A percentile compares a stretch with the other conserved stretches of the same genome.
phyloP scores from a whole-genome alignment of 2,888 invertebrate species.

The Leuctra nigra region DNA sequence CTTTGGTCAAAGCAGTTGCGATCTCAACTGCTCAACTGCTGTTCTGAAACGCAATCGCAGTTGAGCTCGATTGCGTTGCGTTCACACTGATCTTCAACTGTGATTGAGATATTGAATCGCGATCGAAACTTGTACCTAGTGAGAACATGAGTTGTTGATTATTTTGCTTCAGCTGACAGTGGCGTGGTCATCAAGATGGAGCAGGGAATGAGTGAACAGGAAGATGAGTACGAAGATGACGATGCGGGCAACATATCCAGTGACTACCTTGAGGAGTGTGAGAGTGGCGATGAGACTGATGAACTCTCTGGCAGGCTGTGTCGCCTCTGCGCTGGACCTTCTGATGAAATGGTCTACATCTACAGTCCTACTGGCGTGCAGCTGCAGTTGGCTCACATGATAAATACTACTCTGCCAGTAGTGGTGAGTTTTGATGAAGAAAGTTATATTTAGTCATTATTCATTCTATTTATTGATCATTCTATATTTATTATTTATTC shows the following conservation, averaged over 20 bases:
- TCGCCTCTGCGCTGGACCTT: conserved; percentile 24
- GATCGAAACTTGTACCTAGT: too few relatives aligned
- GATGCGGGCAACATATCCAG: neutral
- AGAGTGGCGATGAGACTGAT: neutral
- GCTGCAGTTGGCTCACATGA: conserved; percentile 24
- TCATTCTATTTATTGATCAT: neutral
- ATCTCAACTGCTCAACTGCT: too few relatives aligned
- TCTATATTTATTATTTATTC: neutral
- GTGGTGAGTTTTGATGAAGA: conserved; percentile 26
- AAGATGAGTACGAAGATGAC: neutral
- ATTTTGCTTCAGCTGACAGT: neutral
- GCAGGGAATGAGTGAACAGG: neutral
- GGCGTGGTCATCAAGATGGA: neutral
- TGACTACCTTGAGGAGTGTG: conserved; percentile 2
- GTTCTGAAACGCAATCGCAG: too few relatives aligned
- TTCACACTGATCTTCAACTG: too few relatives aligned
- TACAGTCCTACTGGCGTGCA: conserved; percentile 24
- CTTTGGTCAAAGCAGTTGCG: too few relatives aligned
- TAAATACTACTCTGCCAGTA: conserved; percentile 26
- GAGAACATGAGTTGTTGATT: too few relatives aligned
- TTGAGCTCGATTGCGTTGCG: too few relatives aligned
- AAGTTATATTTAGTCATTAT: too few relatives aligned
- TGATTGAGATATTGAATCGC: too few relatives aligned
- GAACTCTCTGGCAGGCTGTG: conserved; percentile 23
- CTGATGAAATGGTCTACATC: conserved; percentile 25